These are phyloP conservation scores for Bolborhynchus lineola DNA, from an alignment of 2,113 vertebrate genomes.

Conservation along the genomic window DNA sequence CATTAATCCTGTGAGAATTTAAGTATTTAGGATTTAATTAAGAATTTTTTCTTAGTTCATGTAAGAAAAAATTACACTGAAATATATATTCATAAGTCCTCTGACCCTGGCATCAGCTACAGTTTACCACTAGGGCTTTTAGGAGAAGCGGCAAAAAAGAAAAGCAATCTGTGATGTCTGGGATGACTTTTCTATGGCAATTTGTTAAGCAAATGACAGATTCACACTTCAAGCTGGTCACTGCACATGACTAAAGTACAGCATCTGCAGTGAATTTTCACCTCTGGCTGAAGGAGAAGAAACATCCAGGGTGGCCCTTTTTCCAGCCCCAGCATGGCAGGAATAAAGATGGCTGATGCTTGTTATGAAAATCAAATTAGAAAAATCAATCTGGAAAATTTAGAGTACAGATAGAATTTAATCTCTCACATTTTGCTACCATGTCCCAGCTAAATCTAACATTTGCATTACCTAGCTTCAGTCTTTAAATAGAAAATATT, in stretches of 20 bases:
- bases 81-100: fast-evolving
- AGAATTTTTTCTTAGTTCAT: not conserved
- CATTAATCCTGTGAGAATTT: not conserved
- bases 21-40: not conserved
- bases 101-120: not conserved
- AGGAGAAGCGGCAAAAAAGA: not conserved
- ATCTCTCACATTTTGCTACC: not conserved
- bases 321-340: not conserved
- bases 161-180: not conserved
- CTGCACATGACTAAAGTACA: not conserved
- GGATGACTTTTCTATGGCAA: not conserved
- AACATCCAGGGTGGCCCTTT: not conserved
- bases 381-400: not conserved
- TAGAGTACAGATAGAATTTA: not conserved
- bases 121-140: not conserved
- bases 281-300: not conserved
- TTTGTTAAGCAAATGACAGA: not conserved
- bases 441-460: not conserved
- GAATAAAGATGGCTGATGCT: not conserved
- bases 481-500: not conserved
- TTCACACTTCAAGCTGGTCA: not conserved
- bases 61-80: fast-evolving
- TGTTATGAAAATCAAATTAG: not conserved
- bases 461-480: not conserved
- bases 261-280: conserved; percentile 18